Base-by-base conservation (phyloP, 2,113 vertebrate species). In the Hiodon alosoides region DNA sequence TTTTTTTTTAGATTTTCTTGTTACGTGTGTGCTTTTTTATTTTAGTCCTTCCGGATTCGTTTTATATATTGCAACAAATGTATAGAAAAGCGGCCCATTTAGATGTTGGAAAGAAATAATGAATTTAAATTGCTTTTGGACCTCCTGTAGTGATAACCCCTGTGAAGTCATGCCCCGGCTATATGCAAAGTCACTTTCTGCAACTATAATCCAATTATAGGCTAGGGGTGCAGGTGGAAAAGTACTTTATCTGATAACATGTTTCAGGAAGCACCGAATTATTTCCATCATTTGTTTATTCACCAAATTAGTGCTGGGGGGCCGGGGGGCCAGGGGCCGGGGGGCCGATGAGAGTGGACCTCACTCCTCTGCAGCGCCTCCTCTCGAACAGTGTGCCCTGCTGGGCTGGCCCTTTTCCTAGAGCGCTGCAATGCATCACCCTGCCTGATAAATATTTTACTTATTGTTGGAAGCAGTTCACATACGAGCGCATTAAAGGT, bases 381-480 rank as follows among this genome's bases (percentile, higher is more conserved):
- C 53, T 67, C 51, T 17, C 54, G 53, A 50, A 61, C 16, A 8
- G 16, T 58, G 47, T 65, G 13, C 14, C 5, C n/a, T 4, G 52
- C n/a, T 47, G 76, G 62, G 53, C 65, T 61, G 7, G 57, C 76
- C 57, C n/a, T 61, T 14, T 61, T 60, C 59, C 6, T 8, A 5
- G 53, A 51, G 66, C 59, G 46, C 71, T 68, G 58, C 48, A 61
- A 66, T 47, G 69, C 71, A 77, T 78, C 67, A 73, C 62, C 69
- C 53, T 71, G 68, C 70, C 76, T 70, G 61, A 74, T 83, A 81
- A 85, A 81, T 82, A 77, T 66, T 73, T 76, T 62, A 73, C 79
- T 84, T 81, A 81, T 80, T 73, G 74, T 78, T 81, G 83, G 81
- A 77, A 58, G 60, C 73, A 48, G 79, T 79, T 84, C 80, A 75